Evolutionary conservation across 92 coral and sea anemone genomes (phyloP).

Genomic region (Scolanthus callimorphus): DNA sequence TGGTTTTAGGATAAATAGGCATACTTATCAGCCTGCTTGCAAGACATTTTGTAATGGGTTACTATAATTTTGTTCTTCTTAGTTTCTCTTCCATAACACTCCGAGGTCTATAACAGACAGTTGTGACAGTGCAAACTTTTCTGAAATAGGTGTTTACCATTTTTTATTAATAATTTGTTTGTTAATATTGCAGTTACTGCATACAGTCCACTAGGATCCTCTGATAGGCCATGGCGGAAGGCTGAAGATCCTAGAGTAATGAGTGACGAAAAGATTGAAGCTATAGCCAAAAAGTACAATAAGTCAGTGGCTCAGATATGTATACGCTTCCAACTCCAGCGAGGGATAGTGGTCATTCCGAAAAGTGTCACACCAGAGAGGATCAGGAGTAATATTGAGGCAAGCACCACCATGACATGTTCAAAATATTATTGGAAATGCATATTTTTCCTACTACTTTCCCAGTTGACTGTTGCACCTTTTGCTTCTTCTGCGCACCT

Average conservation of each 20-base stretch:
- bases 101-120: too few species aligned
- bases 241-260: conserved; percentile 71
- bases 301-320: conserved; percentile 90
- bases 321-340: conserved; percentile 83
- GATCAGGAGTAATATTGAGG: conserved; percentile 75
- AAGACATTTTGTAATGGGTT: too few species aligned
- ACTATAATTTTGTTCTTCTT: too few species aligned
- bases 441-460: neutral
- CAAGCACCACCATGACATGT: conserved; percentile 1
- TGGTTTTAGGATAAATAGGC: too few species aligned
- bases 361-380: conserved; percentile 87
- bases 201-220: conserved; percentile 95
- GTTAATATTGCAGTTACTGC: conserved; percentile 91
- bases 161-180: too few species aligned
- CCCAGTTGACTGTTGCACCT: too few species aligned
- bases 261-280: conserved; percentile 65
- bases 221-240: conserved; percentile 94
- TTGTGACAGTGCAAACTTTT: too few species aligned
- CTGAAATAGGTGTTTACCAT: too few species aligned
- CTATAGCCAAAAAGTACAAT: conserved; percentile 70
- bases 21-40: too few species aligned
- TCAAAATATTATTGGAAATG: too few species aligned
- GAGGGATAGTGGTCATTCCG: conserved; percentile 80
- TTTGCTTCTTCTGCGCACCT: too few species aligned
- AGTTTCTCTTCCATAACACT: too few species aligned